phyloP scores from a whole-genome alignment of 53 echinoderm and acorn worm genomes.

The Henricia sp. region DNA sequence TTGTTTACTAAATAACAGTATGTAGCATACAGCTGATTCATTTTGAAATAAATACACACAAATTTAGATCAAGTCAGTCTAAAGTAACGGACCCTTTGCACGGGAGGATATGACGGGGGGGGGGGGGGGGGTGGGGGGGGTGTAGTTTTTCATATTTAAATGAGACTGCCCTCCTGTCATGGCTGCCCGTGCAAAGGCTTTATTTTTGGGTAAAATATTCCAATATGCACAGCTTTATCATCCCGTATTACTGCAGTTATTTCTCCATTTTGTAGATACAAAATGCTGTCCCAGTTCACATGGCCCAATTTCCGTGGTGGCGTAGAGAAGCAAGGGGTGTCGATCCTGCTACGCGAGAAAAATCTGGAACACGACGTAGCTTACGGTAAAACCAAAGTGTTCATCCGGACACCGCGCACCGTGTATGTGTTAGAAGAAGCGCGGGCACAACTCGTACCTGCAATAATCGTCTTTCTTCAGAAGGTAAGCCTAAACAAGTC shows the following conservation, averaged over 20 bases:
- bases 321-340: slow-evolving; percentile 73
- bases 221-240: neutral
- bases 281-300: slow-evolving; percentile 95
- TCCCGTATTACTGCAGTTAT: neutral
- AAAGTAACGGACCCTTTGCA: too few species aligned
- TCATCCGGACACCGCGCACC: slow-evolving; percentile 94
- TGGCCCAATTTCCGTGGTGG: slow-evolving; percentile 95
- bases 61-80: too few species aligned
- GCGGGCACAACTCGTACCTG: slow-evolving; percentile 77
- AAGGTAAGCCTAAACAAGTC: slow-evolving; percentile 68
- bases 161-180: too few species aligned
- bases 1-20: too few species aligned
- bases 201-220: neutral
- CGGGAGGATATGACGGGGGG: too few species aligned
- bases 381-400: slow-evolving; percentile 93
- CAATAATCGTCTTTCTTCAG: slow-evolving; percentile 88
- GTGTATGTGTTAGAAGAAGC: slow-evolving; percentile 89
- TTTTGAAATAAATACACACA: too few species aligned
- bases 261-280: slow-evolving; percentile 68
- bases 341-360: slow-evolving; percentile 75
- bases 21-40: too few species aligned
- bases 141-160: too few species aligned
- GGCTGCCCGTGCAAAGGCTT: too few species aligned
- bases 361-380: slow-evolving; percentile 81
- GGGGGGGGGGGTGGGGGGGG: too few species aligned